Evolutionary conservation across 2,113 vertebrate genomes (phyloP).

Genomic region (Zootoca vivipara): DNA sequence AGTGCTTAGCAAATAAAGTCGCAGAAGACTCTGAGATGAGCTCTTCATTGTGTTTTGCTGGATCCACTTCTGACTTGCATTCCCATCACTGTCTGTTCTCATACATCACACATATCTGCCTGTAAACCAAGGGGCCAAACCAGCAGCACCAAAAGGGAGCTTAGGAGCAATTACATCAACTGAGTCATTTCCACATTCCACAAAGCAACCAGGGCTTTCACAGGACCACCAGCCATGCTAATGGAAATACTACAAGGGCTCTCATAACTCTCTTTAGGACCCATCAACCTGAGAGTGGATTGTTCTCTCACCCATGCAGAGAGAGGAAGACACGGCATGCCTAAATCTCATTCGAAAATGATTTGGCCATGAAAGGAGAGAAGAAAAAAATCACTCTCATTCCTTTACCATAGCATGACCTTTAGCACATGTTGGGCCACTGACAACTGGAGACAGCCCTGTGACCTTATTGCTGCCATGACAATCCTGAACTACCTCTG

Average conservation of each 20-base stretch:
- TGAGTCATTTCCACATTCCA: background rate
- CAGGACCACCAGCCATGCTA: background rate
- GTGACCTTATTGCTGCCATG: background rate
- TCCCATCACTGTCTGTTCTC: background rate
- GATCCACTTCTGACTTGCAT: background rate
- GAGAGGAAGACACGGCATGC: background rate
- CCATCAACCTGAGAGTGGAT: background rate
- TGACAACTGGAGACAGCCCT: background rate
- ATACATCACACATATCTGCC: background rate
- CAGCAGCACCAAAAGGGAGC: background rate
- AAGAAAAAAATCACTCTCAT: no score
- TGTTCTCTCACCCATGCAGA: background rate
- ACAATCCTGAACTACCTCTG: background rate
- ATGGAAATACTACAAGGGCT: background rate
- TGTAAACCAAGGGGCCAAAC: background rate
- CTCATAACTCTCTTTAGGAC: background rate
- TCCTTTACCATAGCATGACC: background rate
- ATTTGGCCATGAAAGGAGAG: background rate
- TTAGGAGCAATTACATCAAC: background rate
- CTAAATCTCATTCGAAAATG: background rate
- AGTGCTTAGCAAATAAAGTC: background rate
- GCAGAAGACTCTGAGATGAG: background rate
- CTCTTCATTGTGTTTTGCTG: background rate
- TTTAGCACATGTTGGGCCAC: background rate
- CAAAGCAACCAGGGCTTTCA: background rate